These are phyloP conservation scores for Coccyzus lansbergi DNA, from an alignment of 2,797 vertebrate species.

Conservation along the genomic window DNA sequence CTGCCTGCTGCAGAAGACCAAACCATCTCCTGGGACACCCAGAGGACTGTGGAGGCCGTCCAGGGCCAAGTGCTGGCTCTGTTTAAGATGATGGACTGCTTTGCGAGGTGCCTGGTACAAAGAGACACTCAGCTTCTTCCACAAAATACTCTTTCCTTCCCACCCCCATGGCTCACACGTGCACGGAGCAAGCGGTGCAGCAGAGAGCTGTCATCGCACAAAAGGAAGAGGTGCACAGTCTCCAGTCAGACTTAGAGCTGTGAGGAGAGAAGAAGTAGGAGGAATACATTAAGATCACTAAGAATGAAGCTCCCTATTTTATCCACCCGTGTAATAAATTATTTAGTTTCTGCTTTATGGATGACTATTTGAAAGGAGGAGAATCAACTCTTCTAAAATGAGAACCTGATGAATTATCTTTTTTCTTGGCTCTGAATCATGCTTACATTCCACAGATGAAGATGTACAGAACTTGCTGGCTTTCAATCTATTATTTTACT, in stretches of 20 bases:
- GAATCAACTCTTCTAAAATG: slow-evolving; percentile 47
- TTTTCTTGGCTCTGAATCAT: slow-evolving; percentile 59
- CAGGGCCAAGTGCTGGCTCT: not conserved
- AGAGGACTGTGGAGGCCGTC: not conserved
- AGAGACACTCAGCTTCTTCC: not conserved
- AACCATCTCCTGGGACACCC: not conserved
- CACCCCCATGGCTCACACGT: accelerated
- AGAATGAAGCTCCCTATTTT: slow-evolving; percentile 55
- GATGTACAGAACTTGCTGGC: slow-evolving; percentile 46
- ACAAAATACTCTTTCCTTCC: not conserved
- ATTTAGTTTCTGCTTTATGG: slow-evolving; percentile 51
- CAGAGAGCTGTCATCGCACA: not conserved
- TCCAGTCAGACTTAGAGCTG: not conserved
- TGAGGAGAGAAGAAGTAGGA: slow-evolving; percentile 28
- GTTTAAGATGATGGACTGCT: not conserved
- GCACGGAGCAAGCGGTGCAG: not conserved
- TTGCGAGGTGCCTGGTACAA: accelerated
- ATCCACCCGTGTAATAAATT: slow-evolving; percentile 50
- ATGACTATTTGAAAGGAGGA: slow-evolving; percentile 50
- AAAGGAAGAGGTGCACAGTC: not conserved
- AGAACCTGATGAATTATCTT: slow-evolving; percentile 49
- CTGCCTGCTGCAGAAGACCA: not conserved
- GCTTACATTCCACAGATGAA: slow-evolving; percentile 44
- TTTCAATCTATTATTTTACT: slow-evolving; percentile 58
- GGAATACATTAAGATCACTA: slow-evolving; percentile 48